Conservation (phyloP, 2,888 invertebrate species). For the Noctua janthe region DNA sequence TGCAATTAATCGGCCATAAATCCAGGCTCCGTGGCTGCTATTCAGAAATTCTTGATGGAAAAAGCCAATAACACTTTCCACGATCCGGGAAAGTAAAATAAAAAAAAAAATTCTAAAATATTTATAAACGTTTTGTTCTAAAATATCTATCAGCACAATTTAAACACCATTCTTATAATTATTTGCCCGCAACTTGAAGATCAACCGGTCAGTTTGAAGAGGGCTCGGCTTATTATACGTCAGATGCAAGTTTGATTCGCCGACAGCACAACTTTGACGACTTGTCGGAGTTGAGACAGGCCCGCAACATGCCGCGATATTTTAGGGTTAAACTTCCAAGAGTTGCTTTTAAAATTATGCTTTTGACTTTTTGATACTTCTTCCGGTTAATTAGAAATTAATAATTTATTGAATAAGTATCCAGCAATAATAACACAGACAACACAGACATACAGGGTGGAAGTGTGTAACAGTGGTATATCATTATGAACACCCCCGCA, state of each 20-base stretch:
- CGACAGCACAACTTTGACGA: constrained; percentile 51
- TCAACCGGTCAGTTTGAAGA: constrained; percentile 24
- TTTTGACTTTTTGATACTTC: background rate
- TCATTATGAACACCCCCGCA: too few species aligned
- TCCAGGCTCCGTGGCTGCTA: too few species aligned
- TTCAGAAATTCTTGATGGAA: too few species aligned
- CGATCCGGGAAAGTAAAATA: too few species aligned
- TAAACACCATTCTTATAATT: constrained; percentile 17
- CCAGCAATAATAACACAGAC: background rate
- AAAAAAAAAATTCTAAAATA: too few species aligned
- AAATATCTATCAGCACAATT: background rate
- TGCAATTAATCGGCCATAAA: too few species aligned
- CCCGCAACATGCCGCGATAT: constrained; percentile 36
- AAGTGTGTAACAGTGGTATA: too few species aligned
- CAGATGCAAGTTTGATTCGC: constrained; percentile 51
- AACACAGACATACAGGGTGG: too few species aligned
- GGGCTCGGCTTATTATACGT: constrained; percentile 42
- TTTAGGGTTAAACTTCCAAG: constrained; percentile 42
- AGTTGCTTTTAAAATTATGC: constrained; percentile 16
- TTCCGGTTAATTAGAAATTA: background rate
- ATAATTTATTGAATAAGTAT: background rate
- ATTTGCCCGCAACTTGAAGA: constrained; percentile 25
- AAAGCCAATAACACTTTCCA: too few species aligned
- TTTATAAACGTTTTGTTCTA: background rate
- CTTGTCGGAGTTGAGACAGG: constrained; percentile 52